These are phyloP conservation scores for Oscheius sp. DNA, from an alignment of 2,888 invertebrate species.

Conservation along the genomic window DNA sequence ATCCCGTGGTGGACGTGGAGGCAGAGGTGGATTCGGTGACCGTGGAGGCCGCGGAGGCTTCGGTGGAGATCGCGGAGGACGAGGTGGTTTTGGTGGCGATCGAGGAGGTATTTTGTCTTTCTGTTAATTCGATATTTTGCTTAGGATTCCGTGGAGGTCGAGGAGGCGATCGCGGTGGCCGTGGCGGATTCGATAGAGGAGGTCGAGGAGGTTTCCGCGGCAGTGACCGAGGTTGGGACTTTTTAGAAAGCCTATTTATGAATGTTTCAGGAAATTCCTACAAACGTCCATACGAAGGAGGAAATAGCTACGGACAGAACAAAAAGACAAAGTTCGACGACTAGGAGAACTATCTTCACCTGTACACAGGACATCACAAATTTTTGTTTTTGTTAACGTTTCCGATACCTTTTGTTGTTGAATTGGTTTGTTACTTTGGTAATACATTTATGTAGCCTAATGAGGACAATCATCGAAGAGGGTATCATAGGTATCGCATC, in stretches of 20 bases:
- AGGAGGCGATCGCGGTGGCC: conserved; percentile 38
- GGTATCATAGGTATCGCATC: conserved; percentile 36
- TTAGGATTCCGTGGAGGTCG: conserved; percentile 72
- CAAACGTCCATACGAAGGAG: conserved; percentile 59
- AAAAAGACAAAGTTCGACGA: conserved; percentile 67
- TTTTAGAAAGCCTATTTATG: no score
- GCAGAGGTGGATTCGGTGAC: conserved; percentile 36
- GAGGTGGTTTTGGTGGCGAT: conserved; percentile 52
- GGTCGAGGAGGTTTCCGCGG: conserved; percentile 40
- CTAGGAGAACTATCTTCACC: conserved; percentile 5
- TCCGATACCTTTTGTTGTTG: conserved; percentile 37
- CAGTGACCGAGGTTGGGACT: conserved; percentile 36
- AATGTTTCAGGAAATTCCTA: conserved; percentile 36
- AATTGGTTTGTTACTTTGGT: conserved; percentile 38
- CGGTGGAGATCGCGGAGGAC: conserved; percentile 43
- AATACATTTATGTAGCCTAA: not conserved
- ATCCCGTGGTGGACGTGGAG: conserved; percentile 39
- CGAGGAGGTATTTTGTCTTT: conserved; percentile 75
- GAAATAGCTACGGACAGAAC: conserved; percentile 47
- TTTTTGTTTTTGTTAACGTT: conserved; percentile 39
- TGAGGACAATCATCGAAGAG: conserved; percentile 28
- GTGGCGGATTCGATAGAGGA: conserved; percentile 37
- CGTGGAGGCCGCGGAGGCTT: conserved; percentile 49
- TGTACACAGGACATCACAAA: conserved; percentile 12
- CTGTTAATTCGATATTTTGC: no score